These are phyloP conservation scores for Poeciliopsis gracilis DNA, from an alignment of 2,797 vertebrate genomes.

Conservation along the genomic window DNA sequence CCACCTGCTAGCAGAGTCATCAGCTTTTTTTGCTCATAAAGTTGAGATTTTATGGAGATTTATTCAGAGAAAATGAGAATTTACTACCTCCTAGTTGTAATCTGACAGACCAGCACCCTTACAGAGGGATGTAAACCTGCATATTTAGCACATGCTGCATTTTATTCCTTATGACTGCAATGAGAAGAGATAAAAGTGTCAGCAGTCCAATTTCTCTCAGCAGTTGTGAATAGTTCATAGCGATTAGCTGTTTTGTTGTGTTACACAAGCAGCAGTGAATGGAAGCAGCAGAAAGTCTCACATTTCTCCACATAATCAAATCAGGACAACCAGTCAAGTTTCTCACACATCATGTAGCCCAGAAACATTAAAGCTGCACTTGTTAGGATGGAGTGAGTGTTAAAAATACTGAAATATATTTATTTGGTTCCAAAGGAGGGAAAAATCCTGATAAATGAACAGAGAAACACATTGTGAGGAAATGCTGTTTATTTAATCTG, in stretches of 20 bases:
- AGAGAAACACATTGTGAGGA: neutral
- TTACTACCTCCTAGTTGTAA: neutral
- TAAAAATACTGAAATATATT: neutral
- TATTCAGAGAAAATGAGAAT: neutral
- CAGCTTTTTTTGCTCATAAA: neutral
- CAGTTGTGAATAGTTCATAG: neutral
- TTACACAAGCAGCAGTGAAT: neutral
- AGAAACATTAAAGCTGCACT: neutral
- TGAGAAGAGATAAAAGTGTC: neutral
- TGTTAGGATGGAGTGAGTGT: neutral
- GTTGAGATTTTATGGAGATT: neutral
- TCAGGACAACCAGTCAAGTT: neutral
- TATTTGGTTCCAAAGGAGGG: neutral
- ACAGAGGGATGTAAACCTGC: neutral
- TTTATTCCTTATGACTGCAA: neutral
- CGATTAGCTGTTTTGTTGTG: neutral
- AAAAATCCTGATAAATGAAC: neutral
- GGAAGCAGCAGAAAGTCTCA: constrained; percentile 1
- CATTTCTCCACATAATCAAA: neutral
- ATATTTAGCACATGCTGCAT: neutral
- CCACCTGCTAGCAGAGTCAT: neutral
- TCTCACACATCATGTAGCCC: neutral
- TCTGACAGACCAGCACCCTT: neutral
- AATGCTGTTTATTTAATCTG: neutral
- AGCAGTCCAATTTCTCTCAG: neutral